These are phyloP conservation scores for Hirtodrosophila confusa DNA, from an alignment of 2,888 invertebrate genomes.

Conservation along the genomic window DNA sequence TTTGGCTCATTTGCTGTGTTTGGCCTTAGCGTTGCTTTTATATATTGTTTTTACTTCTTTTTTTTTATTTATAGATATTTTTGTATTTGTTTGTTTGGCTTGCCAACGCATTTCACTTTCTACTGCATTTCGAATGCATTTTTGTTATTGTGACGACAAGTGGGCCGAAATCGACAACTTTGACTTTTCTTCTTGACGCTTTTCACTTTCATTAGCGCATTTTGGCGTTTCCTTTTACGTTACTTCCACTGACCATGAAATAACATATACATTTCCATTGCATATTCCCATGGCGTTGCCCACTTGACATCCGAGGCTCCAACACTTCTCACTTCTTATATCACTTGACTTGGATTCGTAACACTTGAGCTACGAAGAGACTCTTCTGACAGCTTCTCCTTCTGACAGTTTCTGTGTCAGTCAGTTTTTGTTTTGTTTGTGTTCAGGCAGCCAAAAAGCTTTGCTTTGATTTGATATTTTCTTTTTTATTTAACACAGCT, in stretches of 20 bases:
- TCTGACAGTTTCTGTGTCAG: conserved; percentile 10
- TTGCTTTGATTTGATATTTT: conserved; percentile 28
- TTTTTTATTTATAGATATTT: conserved; percentile 2
- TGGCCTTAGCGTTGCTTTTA: too few species aligned
- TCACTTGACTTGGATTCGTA: conserved; percentile 19
- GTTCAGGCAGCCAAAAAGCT: conserved; percentile 53
- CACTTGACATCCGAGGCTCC: conserved; percentile 30
- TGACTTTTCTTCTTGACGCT: conserved; percentile 55
- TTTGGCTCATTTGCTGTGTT: conserved; percentile 57
- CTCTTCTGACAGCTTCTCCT: conserved; percentile 36
- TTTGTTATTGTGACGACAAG: conserved; percentile 55
- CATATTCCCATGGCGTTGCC: conserved; percentile 32
- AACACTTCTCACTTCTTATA: conserved; percentile 27
- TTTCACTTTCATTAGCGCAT: conserved; percentile 65
- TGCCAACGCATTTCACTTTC: conserved; percentile 77
- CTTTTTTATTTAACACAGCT: conserved; percentile 33
- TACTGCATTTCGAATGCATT: conserved; percentile 75
- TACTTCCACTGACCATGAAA: conserved; percentile 45
- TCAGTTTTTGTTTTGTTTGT: conserved; percentile 32
- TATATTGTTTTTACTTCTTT: conserved; percentile 27
- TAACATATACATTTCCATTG: conserved; percentile 31
- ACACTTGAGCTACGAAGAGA: conserved; percentile 17
- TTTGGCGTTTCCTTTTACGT: conserved; percentile 54
- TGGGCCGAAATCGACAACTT: conserved; percentile 56
- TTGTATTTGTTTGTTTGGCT: conserved; percentile 23